Conservation (phyloP, 2,888 invertebrate genomes). For the Lithophane semibrunnea region DNA sequence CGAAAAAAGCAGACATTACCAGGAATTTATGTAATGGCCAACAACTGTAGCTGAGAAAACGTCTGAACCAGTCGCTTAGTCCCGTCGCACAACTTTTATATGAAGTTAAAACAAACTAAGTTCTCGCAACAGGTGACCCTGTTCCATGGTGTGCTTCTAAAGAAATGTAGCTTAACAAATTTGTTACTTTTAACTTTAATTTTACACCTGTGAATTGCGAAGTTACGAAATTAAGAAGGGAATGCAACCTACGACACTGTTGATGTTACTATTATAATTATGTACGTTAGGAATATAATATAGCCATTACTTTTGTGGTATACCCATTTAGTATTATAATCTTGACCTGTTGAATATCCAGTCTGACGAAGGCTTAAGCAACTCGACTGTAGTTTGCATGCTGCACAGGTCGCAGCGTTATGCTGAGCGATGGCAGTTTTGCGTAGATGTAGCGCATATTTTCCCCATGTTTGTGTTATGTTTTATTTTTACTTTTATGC, state of each 20-base stretch:
- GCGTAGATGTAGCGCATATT: too few species aligned
- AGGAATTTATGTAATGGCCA: background rate
- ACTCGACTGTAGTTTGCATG: too few species aligned
- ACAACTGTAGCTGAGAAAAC: background rate
- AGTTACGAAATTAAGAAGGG: background rate
- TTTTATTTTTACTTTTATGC: too few species aligned
- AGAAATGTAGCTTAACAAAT: conserved; percentile 6
- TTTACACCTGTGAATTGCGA: background rate
- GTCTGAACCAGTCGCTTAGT: conserved; percentile 4
- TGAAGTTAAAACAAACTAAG: conserved; percentile 38
- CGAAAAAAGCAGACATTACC: background rate
- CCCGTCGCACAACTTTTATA: conserved; percentile 43
- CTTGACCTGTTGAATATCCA: background rate
- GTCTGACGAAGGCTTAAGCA: too few species aligned
- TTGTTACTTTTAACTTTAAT: conserved; percentile 5
- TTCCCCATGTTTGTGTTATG: too few species aligned
- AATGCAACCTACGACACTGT: background rate
- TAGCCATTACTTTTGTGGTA: background rate
- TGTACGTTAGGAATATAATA: background rate
- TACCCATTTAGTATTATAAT: background rate
- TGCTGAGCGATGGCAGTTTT: too few species aligned
- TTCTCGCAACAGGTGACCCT: conserved; percentile 51
- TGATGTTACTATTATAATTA: background rate
- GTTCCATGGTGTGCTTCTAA: background rate
- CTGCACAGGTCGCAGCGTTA: too few species aligned